Conservation (phyloP, 2,888 invertebrate species). For the Sminthurides aquaticus region DNA sequence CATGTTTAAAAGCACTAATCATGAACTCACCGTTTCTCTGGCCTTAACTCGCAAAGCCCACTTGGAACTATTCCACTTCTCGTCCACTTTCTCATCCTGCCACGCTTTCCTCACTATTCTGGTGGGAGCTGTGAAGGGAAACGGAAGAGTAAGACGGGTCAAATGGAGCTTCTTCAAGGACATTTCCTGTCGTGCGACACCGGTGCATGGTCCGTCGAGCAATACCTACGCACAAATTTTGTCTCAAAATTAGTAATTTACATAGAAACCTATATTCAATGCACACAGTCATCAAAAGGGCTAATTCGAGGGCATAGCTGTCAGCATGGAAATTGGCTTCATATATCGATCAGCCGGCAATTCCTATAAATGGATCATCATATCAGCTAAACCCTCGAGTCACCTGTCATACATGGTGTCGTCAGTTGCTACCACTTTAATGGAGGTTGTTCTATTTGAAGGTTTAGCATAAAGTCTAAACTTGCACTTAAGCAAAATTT, state of each 20-base stretch:
- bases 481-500: too few relatives aligned
- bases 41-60: constrained; percentile 79
- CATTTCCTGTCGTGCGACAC: constrained; percentile 68
- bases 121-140: constrained; percentile 78
- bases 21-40: constrained; percentile 34
- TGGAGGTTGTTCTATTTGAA: too few relatives aligned
- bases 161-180: constrained; percentile 85
- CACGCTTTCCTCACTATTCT: constrained; percentile 83
- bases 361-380: constrained; percentile 42
- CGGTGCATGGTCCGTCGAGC: constrained; percentile 84
- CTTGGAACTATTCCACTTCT: constrained; percentile 79
- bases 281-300: too few relatives aligned
- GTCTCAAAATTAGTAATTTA: too few relatives aligned
- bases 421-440: too few relatives aligned
- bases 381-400: too few relatives aligned
- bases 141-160: constrained; percentile 81
- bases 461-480: too few relatives aligned
- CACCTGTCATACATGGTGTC: too few relatives aligned
- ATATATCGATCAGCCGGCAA: constrained; percentile 43
- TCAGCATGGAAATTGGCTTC: constrained; percentile 31
- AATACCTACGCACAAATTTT: too few relatives aligned
- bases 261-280: too few relatives aligned
- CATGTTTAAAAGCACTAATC: too few relatives aligned
- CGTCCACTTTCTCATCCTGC: constrained; percentile 72
- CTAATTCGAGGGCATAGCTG: too few relatives aligned